Evolutionary conservation across 1,140 invertebrate genomes (phyloP).

Genomic region (Pectinophora gossypiella): DNA sequence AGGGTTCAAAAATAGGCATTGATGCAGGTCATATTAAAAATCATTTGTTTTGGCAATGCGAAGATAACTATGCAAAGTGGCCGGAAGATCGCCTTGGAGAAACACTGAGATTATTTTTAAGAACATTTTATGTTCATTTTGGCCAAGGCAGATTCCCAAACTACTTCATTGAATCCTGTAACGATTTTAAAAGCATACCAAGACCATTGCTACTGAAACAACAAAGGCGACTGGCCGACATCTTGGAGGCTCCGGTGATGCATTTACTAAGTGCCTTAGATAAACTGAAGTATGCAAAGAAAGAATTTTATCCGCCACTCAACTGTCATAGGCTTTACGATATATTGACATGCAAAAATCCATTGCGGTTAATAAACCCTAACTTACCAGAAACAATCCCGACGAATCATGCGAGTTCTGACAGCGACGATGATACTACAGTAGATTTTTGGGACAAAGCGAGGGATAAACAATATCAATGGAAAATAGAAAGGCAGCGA

Average conservation of each 20-base stretch:
- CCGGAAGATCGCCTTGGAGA: slow-evolving; percentile 82
- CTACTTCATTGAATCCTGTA: slow-evolving; percentile 84
- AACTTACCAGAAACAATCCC: slow-evolving; percentile 38
- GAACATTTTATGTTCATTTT: slow-evolving; percentile 76
- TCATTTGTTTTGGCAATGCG: slow-evolving; percentile 87
- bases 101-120: slow-evolving; percentile 79
- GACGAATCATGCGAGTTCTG: slow-evolving; percentile 41
- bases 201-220: slow-evolving; percentile 78
- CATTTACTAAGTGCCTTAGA: slow-evolving; percentile 80
- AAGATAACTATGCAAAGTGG: slow-evolving; percentile 82
- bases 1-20: slow-evolving; percentile 75
- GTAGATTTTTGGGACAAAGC: slow-evolving; percentile 66
- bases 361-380: slow-evolving; percentile 70
- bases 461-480: slow-evolving; percentile 69
- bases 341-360: slow-evolving; percentile 76
- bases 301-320: slow-evolving; percentile 80
- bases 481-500: slow-evolving; percentile 61
- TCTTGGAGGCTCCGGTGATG: slow-evolving; percentile 82
- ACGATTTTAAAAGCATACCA: slow-evolving; percentile 83
- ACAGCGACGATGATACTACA: slow-evolving; percentile 51
- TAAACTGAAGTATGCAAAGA: slow-evolving; percentile 78
- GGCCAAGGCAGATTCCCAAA: slow-evolving; percentile 77
- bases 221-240: slow-evolving; percentile 80
- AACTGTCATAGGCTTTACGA: slow-evolving; percentile 79
- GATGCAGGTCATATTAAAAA: slow-evolving; percentile 82